phyloP scores from a whole-genome alignment of 2,888 invertebrate species.

The Spodoptera littoralis region DNA sequence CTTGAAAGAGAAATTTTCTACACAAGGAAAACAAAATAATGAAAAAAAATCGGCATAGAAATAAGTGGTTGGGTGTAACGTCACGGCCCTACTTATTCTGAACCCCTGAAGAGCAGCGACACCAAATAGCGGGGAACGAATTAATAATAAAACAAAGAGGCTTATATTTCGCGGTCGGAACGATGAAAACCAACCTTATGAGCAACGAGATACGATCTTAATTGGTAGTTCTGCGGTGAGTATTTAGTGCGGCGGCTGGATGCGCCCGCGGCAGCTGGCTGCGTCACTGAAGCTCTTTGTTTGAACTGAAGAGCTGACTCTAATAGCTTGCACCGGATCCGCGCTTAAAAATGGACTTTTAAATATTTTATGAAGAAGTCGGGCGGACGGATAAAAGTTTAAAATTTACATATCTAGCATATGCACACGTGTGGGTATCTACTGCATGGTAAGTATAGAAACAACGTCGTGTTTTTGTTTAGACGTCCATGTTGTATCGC shows the following conservation, averaged over 20 bases:
- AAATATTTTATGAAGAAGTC: constrained; percentile 84
- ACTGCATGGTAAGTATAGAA: constrained; percentile 20
- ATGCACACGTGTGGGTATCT: constrained; percentile 46
- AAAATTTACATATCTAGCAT: constrained; percentile 59
- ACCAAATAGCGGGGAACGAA: constrained; percentile 86
- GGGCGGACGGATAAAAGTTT: constrained; percentile 70
- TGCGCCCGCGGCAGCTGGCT: constrained; percentile 78
- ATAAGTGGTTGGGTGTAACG: constrained; percentile 74
- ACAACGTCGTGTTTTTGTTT: constrained; percentile 28
- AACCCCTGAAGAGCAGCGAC: constrained; percentile 82
- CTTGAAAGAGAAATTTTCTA: constrained; percentile 43
- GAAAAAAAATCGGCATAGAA: constrained; percentile 63
- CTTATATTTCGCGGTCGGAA: constrained; percentile 70
- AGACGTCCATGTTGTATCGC: constrained; percentile 11
- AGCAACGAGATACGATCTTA: constrained; percentile 80
- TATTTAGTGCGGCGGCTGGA: constrained; percentile 74
- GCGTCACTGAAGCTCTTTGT: constrained; percentile 85
- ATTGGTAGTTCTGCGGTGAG: constrained; percentile 73
- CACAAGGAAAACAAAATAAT: constrained; percentile 55
- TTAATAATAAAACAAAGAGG: constrained; percentile 83
- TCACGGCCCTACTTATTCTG: constrained; percentile 77
- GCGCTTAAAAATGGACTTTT: constrained; percentile 86
- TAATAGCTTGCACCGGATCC: constrained; percentile 87
- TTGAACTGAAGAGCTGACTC: constrained; percentile 87
- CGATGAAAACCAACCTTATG: constrained; percentile 78